These are phyloP conservation scores for Calephelis virginiensis DNA, from an alignment of 1,140 invertebrate species.

Conservation along the genomic window DNA sequence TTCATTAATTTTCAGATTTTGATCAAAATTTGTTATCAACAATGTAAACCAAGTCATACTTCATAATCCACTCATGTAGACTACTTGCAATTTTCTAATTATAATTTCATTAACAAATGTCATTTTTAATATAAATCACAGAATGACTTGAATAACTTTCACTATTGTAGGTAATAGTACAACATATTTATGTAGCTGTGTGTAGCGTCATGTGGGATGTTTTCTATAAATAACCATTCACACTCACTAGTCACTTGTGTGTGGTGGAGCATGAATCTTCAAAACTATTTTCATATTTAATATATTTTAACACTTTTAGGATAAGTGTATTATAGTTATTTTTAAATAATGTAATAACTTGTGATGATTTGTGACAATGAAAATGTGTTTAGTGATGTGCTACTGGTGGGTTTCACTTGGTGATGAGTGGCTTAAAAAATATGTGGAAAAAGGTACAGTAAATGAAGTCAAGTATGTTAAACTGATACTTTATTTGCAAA, in stretches of 20 bases:
- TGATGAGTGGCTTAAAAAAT: constrained; percentile 65
- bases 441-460: constrained; percentile 60
- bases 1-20: too few relatives aligned
- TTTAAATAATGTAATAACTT: constrained; percentile 2
- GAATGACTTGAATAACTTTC: constrained; percentile 21
- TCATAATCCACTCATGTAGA: not conserved
- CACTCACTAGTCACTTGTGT: constrained; percentile 48
- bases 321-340: constrained; percentile 20
- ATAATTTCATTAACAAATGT: not conserved
- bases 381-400: constrained; percentile 39
- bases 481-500: constrained; percentile 22
- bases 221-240: constrained; percentile 69
- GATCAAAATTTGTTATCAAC: too few relatives aligned
- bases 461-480: constrained; percentile 23
- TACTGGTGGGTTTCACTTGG: constrained; percentile 39
- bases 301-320: constrained; percentile 22
- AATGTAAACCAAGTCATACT: not conserved
- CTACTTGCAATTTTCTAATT: not conserved
- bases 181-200: constrained; percentile 30
- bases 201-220: constrained; percentile 61
- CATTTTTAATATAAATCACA: constrained; percentile 9
- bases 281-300: constrained; percentile 28
- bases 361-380: constrained; percentile 39
- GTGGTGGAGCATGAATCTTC: constrained; percentile 38
- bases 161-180: constrained; percentile 20